phyloP scores from a whole-genome alignment of 2,797 vertebrate genomes.

The Enteromius trimaculatus region DNA sequence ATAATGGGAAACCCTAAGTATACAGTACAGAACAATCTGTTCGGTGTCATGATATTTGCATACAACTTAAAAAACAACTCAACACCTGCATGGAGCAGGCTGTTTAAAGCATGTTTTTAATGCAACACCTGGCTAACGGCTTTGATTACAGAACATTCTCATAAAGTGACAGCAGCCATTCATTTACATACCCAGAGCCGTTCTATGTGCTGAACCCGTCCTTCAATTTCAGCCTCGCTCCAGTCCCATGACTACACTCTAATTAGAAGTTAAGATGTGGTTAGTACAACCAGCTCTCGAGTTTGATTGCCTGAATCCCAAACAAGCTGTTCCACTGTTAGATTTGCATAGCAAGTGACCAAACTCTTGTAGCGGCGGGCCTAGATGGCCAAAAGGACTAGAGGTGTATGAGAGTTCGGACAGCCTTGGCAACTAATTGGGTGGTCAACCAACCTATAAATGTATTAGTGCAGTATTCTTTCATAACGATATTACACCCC shows the following conservation, averaged over 20 bases:
- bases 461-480: not conserved
- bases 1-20: not conserved
- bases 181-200: constrained; percentile 21
- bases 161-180: constrained; percentile 12
- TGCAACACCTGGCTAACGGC: constrained; percentile 5
- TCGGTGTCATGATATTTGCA: not conserved
- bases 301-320: constrained; percentile 29
- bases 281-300: constrained; percentile 3
- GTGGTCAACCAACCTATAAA: not conserved
- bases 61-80: not conserved
- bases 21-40: not conserved
- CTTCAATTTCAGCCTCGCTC: not conserved
- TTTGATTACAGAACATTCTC: constrained; percentile 11
- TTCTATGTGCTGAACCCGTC: not conserved
- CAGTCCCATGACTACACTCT: constrained; percentile 13
- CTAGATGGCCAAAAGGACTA: not conserved
- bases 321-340: constrained; percentile 14
- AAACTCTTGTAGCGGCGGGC: not conserved
- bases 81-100: not conserved
- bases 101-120: not conserved
- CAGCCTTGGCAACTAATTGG: not conserved
- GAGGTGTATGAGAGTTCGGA: not conserved
- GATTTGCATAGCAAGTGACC: constrained; percentile 6
- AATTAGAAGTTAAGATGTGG: constrained; percentile 31
- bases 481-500: not conserved